Evolutionary conservation across 2,113 vertebrate genomes (phyloP).

Genomic region (Myotis davidii): DNA sequence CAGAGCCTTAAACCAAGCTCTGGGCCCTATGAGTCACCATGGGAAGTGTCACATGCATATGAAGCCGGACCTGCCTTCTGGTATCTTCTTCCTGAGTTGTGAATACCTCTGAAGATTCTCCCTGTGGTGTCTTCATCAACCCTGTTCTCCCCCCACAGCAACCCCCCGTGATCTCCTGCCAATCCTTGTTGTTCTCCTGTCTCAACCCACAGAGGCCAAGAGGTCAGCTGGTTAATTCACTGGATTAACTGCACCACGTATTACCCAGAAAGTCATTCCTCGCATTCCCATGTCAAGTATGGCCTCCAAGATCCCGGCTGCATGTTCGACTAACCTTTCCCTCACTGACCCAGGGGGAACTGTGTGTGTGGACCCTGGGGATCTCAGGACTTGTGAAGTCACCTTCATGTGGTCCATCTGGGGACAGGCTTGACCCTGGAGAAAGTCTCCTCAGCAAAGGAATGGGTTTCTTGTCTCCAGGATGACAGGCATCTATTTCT

Average conservation of each 20-base stretch:
- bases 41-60: no score
- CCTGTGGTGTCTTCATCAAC: background rate
- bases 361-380: background rate
- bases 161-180: background rate
- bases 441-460: background rate
- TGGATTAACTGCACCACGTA: accelerated
- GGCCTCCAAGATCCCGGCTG: background rate
- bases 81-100: background rate
- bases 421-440: background rate
- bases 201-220: background rate
- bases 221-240: background rate
- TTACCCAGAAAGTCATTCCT: background rate
- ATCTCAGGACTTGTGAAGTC: background rate
- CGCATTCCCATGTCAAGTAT: background rate
- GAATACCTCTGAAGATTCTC: accelerated
- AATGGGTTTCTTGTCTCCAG: background rate
- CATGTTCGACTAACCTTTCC: background rate
- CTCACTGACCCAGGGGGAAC: background rate
- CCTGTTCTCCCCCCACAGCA: background rate
- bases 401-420: background rate
- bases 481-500: background rate
- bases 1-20: background rate
- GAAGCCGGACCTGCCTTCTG: background rate
- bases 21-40: accelerated
- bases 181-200: background rate